Evolutionary conservation across 2,113 vertebrate species (phyloP), one percentile per base, ranked within the genome.

Genomic region (Turdus rufiventris): DNA sequence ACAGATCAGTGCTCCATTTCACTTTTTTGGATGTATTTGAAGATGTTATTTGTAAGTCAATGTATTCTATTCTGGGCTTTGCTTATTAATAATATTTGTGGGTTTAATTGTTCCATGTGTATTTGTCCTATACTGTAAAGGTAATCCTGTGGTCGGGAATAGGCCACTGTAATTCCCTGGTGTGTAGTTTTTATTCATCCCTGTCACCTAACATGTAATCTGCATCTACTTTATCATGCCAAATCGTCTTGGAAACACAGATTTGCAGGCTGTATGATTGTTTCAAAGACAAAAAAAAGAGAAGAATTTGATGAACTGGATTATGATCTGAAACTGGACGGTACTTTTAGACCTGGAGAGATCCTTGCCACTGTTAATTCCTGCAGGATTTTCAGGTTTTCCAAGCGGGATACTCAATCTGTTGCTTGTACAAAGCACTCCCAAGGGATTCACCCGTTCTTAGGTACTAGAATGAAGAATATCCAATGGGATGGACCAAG

Each of bases 1-100:
- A 88, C 21, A 65, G 77, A 96, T 90, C 85, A 96, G 85, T 88
- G 90, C 80, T 97, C 65, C 92, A 90, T 90, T 95, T 97, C 71
- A 85, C 34, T 3, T 67, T 93, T 93, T 83, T 86, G 31, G 50
- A 73, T 94, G 60, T 90, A 77, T 94, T 95, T 93, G 75, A 94
- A 93, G 72, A n/a, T 80, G 79, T 80, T 88, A 66, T 90, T 88
- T 96, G 40, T 85, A 42, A 91, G 34, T 85, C 58, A 40, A 1
- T 73, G 67, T 95, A 77, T 79, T 95, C 56, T 26, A 5, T 96
- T 84, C 61, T 78, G 85, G 72, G 53, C 54, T 90, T 95, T 75
- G 71, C 56, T 85, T 88, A 38, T 67, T 90, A 79, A 62, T 87
- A 79, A 70, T 95, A 78, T 65, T 58, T 91, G 88, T 90, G 93